Conservation (phyloP, 2,888 invertebrate genomes). For the Eutolmus rufibarbis region DNA sequence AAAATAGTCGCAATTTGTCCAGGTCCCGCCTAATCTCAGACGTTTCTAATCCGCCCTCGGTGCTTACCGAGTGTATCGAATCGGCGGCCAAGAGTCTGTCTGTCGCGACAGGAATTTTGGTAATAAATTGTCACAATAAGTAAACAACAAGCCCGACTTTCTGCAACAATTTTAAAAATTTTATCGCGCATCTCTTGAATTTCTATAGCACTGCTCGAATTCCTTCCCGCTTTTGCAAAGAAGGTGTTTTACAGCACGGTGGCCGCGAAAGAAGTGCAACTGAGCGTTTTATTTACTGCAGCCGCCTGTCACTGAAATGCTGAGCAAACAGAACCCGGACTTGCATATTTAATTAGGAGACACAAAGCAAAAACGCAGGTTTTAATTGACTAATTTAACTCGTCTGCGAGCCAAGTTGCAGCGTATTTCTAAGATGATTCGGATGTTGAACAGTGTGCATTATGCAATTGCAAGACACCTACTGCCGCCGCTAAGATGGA, state of each 20-base stretch:
- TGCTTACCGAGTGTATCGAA: background rate
- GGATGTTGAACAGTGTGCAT: background rate
- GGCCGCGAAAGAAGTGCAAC: background rate
- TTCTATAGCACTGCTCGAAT: background rate
- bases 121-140: background rate
- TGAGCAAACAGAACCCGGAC: background rate
- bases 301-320: background rate
- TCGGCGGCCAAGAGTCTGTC: background rate
- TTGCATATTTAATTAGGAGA: background rate
- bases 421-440: background rate
- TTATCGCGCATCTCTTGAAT: background rate
- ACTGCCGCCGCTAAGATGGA: background rate
- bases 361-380: background rate
- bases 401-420: background rate
- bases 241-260: background rate
- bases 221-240: background rate
- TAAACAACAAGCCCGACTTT: background rate
- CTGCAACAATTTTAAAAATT: background rate
- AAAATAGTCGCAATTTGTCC: background rate
- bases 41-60: background rate
- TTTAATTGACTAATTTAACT: background rate
- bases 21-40: background rate
- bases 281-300: background rate
- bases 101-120: background rate
- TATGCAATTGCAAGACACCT: background rate